Base-by-base conservation (phyloP, 1,140 invertebrate genomes). In the Geopemphigus sp. region DNA sequence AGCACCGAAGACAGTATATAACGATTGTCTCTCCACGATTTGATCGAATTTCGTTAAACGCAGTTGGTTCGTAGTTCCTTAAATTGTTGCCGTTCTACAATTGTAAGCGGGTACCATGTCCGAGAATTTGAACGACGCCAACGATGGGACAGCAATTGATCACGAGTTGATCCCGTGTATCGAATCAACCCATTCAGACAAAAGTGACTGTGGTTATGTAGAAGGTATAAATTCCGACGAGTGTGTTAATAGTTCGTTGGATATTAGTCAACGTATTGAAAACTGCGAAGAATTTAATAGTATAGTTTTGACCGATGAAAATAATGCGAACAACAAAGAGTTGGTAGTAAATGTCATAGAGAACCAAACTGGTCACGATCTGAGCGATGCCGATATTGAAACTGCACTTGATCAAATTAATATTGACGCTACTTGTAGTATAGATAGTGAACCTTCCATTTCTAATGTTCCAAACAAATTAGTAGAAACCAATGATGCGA, bases 401-500 rank as follows among this genome's bases (percentile, higher is more conserved):
- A 50, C 24, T 8, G 47, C 14, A 19, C 39, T 50, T 4, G 15
- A 68, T 50, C 22, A 68, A 50, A 68, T 68, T 8, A 14, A 32
- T 68, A 50, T 47, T 24, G 14, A 73, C 56, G 56, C 64, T 32
- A 73, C 57, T 17, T 72, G 80, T 22, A 78, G 17, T 53, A 70
- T 76, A 50, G 66, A 82, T 56, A 47, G 63, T 80, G 80, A 66
- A 19, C 45, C 57, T 22, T 24, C 15, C 45, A 72, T 76, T 19
- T 73, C n/a, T 22, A 26, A 70, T 15, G 22, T 22, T 72, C 61
- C 81, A 61, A 63, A 72, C 14, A 59, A 59, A 26, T 17, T 47
- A 14, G 24, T 74, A 19, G 80, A 81, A 45, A 74, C 78, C 54
- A 72, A 82, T 26, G 76, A 19, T 26, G 11, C 19, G 10, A 82